These are phyloP conservation scores for Oryzias woworae DNA, from an alignment of 2,113 vertebrate genomes.

Conservation along the genomic window DNA sequence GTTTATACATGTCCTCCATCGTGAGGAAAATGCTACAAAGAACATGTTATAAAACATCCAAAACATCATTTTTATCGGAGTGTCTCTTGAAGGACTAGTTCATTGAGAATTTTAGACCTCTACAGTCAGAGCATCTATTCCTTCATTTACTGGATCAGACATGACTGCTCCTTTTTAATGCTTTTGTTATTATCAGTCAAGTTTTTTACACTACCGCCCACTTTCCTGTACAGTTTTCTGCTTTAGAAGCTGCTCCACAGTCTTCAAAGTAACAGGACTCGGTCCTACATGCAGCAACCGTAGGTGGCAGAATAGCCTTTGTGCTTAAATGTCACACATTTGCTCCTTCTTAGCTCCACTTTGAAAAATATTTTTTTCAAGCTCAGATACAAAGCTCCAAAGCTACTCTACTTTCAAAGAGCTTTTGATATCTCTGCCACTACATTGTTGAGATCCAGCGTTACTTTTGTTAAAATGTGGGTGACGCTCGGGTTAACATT, in stretches of 20 bases:
- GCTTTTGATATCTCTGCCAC: slow-evolving; percentile 12
- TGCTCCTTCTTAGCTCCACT: slow-evolving; percentile 31
- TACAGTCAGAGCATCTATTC: no score
- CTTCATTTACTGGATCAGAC: no score
- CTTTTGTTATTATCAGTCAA: no score
- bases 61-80: no score
- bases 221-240: slow-evolving; percentile 4
- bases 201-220: background rate
- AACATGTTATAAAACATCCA: no score
- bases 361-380: slow-evolving; percentile 42
- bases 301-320: slow-evolving; percentile 45
- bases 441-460: slow-evolving; percentile 12
- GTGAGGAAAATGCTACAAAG: no score
- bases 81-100: no score
- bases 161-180: background rate
- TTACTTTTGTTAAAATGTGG: slow-evolving; percentile 20
- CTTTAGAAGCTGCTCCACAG: slow-evolving; percentile 24
- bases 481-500: background rate
- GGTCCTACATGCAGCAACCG: slow-evolving; percentile 26
- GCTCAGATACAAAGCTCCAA: slow-evolving; percentile 18
- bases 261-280: slow-evolving; percentile 34
- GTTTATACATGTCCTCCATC: no score
- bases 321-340: slow-evolving; percentile 47
- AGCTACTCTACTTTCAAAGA: slow-evolving; percentile 31
- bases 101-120: no score